Evolutionary conservation across 2,888 invertebrate genomes (phyloP).

Genomic region (Dynastes tityus): DNA sequence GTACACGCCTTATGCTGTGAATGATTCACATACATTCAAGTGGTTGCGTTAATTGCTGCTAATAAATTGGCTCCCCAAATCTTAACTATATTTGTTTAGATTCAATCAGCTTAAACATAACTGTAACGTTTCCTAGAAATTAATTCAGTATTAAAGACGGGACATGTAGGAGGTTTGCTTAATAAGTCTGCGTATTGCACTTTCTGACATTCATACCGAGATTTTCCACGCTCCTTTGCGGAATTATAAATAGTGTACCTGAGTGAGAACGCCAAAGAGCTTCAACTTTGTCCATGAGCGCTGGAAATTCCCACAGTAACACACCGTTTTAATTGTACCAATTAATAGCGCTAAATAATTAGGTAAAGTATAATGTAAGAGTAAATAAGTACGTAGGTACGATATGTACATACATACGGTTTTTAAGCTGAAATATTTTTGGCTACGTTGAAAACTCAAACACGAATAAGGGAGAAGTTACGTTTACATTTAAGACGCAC

Average conservation of each 20-base stretch:
- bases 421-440: no score
- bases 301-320: constrained; percentile 3
- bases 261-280: background rate
- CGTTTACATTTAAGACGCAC: no score
- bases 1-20: background rate
- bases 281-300: background rate
- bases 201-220: constrained; percentile 16
- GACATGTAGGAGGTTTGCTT: constrained; percentile 10
- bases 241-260: constrained; percentile 36
- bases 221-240: constrained; percentile 24
- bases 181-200: constrained; percentile 20
- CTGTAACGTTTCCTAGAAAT: constrained; percentile 14
- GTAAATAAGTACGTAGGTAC: no score
- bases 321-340: constrained; percentile 22
- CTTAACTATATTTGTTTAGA: constrained; percentile 18
- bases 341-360: constrained; percentile 27
- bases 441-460: no score
- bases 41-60: background rate
- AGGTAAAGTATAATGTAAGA: background rate
- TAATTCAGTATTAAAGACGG: constrained; percentile 31
- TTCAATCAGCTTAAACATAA: constrained; percentile 34
- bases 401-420: no score
- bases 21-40: no score
- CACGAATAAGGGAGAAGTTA: no score
- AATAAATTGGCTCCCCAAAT: constrained; percentile 20